Conservation (phyloP, 2,888 invertebrate genomes). For the Agrotis exclamationis region DNA sequence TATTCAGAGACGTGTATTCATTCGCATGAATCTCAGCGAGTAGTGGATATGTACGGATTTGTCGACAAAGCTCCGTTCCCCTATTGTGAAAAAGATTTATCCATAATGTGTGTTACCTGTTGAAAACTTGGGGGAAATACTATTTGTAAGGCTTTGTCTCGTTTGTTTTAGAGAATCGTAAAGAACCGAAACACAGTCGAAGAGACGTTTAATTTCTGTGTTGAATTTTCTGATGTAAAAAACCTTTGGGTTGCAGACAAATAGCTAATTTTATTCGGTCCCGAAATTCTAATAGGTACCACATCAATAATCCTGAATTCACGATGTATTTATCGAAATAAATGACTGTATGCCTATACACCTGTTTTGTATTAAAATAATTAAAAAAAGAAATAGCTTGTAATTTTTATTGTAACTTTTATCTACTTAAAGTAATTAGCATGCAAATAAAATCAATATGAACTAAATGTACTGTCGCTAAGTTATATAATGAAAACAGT, state of each 20-base stretch:
- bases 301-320: constrained; percentile 22
- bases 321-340: not conserved
- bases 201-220: too few species aligned
- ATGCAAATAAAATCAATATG: too few species aligned
- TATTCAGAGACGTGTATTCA: constrained; percentile 45
- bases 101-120: constrained; percentile 42
- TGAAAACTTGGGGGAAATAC: constrained; percentile 35
- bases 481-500: not conserved
- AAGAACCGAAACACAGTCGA: too few species aligned
- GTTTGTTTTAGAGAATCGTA: not conserved
- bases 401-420: too few species aligned
- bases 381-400: not conserved
- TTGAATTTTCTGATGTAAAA: not conserved
- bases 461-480: too few species aligned
- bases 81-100: constrained; percentile 40
- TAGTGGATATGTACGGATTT: constrained; percentile 52
- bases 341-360: not conserved
- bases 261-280: constrained; percentile 14
- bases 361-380: too few species aligned
- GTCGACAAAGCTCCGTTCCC: constrained; percentile 34
- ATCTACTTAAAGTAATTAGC: too few species aligned
- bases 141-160: constrained; percentile 20
- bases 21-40: constrained; percentile 30
- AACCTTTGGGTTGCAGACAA: constrained; percentile 1
- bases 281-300: constrained; percentile 8